phyloP scores from a whole-genome alignment of 2,888 invertebrate genomes.

The Dasypolia templi region DNA sequence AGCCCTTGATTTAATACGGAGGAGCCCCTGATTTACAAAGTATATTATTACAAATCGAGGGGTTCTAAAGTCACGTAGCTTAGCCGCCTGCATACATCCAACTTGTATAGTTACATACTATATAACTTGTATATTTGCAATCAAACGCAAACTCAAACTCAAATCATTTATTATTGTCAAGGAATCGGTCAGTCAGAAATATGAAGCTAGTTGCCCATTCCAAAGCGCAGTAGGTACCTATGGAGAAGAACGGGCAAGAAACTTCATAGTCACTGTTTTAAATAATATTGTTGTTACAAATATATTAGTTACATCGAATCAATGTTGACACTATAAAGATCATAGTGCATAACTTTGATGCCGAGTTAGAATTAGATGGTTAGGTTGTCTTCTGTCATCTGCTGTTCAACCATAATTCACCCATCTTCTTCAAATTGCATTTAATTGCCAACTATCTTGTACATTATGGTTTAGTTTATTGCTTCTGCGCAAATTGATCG shows the following conservation, averaged over 20 bases:
- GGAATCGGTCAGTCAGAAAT: too few species aligned
- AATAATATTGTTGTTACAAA: too few species aligned
- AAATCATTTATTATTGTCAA: too few species aligned
- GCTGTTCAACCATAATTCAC: neutral
- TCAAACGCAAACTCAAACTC: too few species aligned
- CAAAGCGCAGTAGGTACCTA: too few species aligned
- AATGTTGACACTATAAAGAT: too few species aligned
- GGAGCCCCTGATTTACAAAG: neutral
- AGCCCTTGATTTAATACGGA: neutral
- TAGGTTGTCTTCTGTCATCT: neutral
- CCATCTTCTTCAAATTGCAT: neutral
- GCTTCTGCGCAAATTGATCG: conserved; percentile 14
- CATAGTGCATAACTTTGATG: too few species aligned
- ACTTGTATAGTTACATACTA: neutral
- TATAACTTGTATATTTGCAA: too few species aligned
- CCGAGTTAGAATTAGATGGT: neutral
- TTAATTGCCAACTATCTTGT: conserved; percentile 1
- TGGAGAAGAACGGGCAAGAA: too few species aligned
- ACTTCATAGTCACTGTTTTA: too few species aligned
- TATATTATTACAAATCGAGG: neutral
- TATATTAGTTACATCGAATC: too few species aligned
- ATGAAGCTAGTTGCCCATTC: too few species aligned
- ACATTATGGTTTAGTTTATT: conserved; percentile 13
- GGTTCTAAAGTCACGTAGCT: neutral
- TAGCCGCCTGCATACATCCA: neutral